phyloP scores from a whole-genome alignment of 2,113 vertebrate genomes.

The Natator depressus region DNA sequence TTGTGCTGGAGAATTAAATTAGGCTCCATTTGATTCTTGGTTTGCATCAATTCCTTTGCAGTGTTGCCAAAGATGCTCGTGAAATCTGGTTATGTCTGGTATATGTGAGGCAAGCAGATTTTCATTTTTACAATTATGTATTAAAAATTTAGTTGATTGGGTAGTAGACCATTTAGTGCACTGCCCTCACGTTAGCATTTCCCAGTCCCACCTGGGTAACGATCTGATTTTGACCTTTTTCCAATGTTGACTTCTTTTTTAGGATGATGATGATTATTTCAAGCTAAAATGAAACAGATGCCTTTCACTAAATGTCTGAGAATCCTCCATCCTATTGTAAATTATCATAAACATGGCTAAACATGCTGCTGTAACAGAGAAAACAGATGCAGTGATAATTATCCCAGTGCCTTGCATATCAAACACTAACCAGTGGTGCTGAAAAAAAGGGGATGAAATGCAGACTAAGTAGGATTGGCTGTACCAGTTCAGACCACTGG shows the following conservation, averaged over 20 bases:
- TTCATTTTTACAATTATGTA: slow-evolving; percentile 16
- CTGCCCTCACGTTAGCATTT: slow-evolving; percentile 27
- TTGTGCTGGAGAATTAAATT: slow-evolving; percentile 57
- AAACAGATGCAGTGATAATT: slow-evolving; percentile 67
- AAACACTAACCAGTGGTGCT: slow-evolving; percentile 39
- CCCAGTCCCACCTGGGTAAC: slow-evolving; percentile 1
- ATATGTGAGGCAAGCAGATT: slow-evolving; percentile 28
- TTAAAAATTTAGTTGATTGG: slow-evolving; percentile 60
- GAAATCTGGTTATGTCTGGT: slow-evolving; percentile 48
- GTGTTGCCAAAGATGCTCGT: slow-evolving; percentile 27
- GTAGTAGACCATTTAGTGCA: slow-evolving; percentile 29
- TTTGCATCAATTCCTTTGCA: slow-evolving; percentile 44
- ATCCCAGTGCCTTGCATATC: slow-evolving; percentile 43
- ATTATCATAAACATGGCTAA: slow-evolving; percentile 40
- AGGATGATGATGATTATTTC: neutral
- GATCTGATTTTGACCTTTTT: slow-evolving; percentile 34
- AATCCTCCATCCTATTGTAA: slow-evolving; percentile 23
- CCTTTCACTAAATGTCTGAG: slow-evolving; percentile 14
- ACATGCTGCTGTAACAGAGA: slow-evolving; percentile 33
- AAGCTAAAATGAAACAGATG: slow-evolving; percentile 54
- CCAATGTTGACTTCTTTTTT: neutral
- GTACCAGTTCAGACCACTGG: neutral
- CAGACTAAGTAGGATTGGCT: slow-evolving; percentile 20
- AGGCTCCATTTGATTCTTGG: slow-evolving; percentile 42
- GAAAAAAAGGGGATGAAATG: neutral